A percentile compares a stretch with the other conserved stretches of the same genome.
These are phyloP conservation scores for Pseudorectes ferrugineus DNA, from an alignment of 2,113 vertebrate species.

Conservation along the genomic window DNA sequence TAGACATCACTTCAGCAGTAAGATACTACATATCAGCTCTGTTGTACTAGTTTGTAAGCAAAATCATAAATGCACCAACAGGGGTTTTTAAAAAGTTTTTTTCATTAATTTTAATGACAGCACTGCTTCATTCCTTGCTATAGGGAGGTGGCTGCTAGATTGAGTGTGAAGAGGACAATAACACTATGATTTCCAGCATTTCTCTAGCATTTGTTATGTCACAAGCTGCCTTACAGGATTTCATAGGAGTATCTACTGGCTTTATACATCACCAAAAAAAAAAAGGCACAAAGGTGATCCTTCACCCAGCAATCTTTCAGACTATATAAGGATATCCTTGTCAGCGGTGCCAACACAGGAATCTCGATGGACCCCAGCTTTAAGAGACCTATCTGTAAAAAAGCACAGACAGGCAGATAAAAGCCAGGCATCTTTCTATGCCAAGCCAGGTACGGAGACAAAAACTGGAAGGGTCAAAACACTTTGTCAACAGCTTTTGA, in stretches of 20 bases:
- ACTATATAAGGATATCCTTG: neutral
- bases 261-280: neutral
- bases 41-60: neutral
- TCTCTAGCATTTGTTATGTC: neutral
- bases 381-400: neutral
- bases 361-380: rapidly evolving
- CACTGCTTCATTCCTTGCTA: neutral
- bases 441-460: neutral
- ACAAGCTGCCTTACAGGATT: neutral
- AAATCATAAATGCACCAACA: neutral
- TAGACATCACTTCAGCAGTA: neutral
- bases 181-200: neutral
- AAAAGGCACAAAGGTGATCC: neutral
- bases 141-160: neutral
- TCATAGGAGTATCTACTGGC: neutral
- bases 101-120: neutral
- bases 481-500: neutral
- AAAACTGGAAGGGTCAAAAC: neutral
- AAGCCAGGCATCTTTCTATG: neutral
- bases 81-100: neutral
- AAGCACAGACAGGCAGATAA: neutral
- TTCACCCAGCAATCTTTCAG: neutral
- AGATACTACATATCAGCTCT: neutral
- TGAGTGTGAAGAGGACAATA: neutral
- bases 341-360: neutral